These are phyloP conservation scores for Paraplagusia blochii DNA, from an alignment of 2,113 vertebrate genomes.

Conservation along the genomic window DNA sequence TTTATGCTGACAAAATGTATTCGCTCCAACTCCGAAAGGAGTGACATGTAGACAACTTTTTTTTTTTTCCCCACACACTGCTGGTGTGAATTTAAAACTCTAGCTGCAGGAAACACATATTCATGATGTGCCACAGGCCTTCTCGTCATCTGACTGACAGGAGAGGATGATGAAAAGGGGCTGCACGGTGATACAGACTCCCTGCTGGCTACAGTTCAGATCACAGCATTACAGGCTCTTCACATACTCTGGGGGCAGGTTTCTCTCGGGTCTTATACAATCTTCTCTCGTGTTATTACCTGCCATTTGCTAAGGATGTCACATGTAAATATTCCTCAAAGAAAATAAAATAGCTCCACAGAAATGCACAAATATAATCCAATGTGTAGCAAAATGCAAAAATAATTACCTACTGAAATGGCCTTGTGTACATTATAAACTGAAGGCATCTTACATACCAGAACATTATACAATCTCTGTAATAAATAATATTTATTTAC, in stretches of 20 bases:
- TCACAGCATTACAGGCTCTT: slow-evolving; percentile 44
- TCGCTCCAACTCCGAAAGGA: slow-evolving; percentile 35
- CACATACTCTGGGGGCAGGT: slow-evolving; percentile 28
- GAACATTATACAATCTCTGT: too few species aligned
- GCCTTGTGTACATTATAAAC: too few species aligned
- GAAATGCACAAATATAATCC: too few species aligned
- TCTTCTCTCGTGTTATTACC: slow-evolving; percentile 26
- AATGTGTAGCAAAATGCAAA: too few species aligned
- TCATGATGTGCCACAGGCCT: slow-evolving; percentile 31
- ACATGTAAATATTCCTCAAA: slow-evolving; percentile 38
- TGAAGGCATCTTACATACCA: too few species aligned
- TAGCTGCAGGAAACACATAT: slow-evolving; percentile 28
- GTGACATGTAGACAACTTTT: slow-evolving; percentile 40
- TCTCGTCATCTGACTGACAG: slow-evolving; percentile 41
- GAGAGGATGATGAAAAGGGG: slow-evolving; percentile 30
- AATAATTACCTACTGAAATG: too few species aligned
- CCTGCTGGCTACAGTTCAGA: slow-evolving; percentile 45
- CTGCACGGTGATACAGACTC: slow-evolving; percentile 23
- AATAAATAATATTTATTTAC: too few species aligned
- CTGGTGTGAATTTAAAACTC: slow-evolving; percentile 34
- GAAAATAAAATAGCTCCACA: too few species aligned
- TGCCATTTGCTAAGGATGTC: slow-evolving; percentile 35
- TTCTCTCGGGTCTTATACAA: slow-evolving; percentile 32
- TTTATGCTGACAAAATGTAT: slow-evolving; percentile 65
- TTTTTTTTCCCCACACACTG: too few species aligned